phyloP scores from a whole-genome alignment of 2,888 invertebrate species.

The Drosophila trichaetosa region DNA sequence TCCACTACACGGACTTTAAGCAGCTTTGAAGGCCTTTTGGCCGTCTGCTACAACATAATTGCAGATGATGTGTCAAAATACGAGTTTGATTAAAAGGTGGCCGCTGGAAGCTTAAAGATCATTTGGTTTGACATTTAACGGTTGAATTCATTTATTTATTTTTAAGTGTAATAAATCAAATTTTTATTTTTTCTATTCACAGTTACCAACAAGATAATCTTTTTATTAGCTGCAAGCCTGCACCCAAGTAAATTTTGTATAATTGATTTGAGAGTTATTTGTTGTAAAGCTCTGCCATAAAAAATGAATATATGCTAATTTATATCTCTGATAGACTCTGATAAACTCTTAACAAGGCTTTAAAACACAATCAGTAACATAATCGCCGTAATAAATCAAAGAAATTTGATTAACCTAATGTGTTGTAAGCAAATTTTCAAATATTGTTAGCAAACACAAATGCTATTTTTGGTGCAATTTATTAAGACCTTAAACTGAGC shows the following conservation, averaged over 20 bases:
- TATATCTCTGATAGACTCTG: conserved; percentile 7
- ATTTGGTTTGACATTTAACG: conserved; percentile 31
- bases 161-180: neutral
- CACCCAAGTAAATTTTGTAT: neutral
- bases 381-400: conserved; percentile 61
- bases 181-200: neutral
- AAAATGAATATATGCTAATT: conserved; percentile 41
- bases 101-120: conserved; percentile 17
- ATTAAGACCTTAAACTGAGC: conserved; percentile 10
- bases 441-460: conserved; percentile 25
- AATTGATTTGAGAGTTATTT: neutral
- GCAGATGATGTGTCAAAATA: conserved; percentile 56
- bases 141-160: neutral
- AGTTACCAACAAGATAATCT: neutral
- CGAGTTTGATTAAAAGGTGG: conserved; percentile 38
- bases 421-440: conserved; percentile 36
- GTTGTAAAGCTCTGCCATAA: conserved; percentile 13
- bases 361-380: conserved; percentile 20
- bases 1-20: conserved; percentile 37
- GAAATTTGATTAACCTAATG: conserved; percentile 32
- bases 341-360: conserved; percentile 6
- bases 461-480: conserved; percentile 28
- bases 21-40: conserved; percentile 42
- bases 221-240: neutral
- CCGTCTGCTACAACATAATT: conserved; percentile 15